Conservation (phyloP, 2,888 invertebrate genomes). For the Eudasyphora cyanicolor region DNA sequence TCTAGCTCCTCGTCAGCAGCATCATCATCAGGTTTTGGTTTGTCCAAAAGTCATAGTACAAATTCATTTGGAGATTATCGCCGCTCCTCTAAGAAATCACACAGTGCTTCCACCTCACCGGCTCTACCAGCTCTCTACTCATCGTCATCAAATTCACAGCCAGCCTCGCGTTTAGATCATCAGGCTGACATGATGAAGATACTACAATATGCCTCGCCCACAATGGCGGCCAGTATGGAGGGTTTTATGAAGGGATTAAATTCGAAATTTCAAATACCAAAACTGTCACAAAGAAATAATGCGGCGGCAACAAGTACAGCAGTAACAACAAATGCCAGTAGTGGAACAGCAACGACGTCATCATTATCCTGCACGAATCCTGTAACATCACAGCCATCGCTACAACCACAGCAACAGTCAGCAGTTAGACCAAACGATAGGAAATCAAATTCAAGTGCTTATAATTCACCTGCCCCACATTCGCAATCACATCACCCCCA, state of each 20-base stretch:
- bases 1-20: slow-evolving; percentile 65
- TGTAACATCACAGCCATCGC: slow-evolving; percentile 16
- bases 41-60: slow-evolving; percentile 78
- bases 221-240: slow-evolving; percentile 84
- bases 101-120: slow-evolving; percentile 70
- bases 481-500: slow-evolving; percentile 29
- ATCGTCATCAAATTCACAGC: slow-evolving; percentile 69
- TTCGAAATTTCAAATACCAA: slow-evolving; percentile 93
- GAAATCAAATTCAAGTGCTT: not conserved
- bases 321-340: slow-evolving; percentile 26
- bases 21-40: slow-evolving; percentile 64
- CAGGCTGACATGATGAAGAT: slow-evolving; percentile 81
- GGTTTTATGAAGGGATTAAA: slow-evolving; percentile 89
- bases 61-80: slow-evolving; percentile 73
- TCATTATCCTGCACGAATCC: slow-evolving; percentile 7
- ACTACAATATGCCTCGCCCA: slow-evolving; percentile 81
- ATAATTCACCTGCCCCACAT: not conserved
- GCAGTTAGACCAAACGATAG: not conserved
- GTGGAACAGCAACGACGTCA: not conserved
- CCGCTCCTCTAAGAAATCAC: slow-evolving; percentile 62
- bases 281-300: slow-evolving; percentile 83
- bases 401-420: slow-evolving; percentile 25
- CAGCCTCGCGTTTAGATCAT: slow-evolving; percentile 75
- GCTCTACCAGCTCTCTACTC: slow-evolving; percentile 49
- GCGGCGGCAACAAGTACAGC: slow-evolving; percentile 56